phyloP scores from a whole-genome alignment of 1,140 invertebrate genomes.

The Neomicropteryx cornuta region DNA sequence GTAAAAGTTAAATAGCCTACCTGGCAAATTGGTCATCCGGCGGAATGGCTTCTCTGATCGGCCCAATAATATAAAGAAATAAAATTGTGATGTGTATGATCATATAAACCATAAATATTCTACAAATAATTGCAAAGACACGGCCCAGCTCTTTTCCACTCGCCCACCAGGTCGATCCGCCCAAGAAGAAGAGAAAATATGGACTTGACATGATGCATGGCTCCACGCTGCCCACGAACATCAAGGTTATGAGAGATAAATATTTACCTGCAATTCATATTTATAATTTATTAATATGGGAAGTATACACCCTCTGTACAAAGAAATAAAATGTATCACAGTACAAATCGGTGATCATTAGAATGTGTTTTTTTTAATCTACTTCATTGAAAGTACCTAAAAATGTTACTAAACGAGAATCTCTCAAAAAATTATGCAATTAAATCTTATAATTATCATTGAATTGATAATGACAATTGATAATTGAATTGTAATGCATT shows the following conservation, averaged over 20 bases:
- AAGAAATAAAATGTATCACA: too few species aligned
- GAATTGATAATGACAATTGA: too few species aligned
- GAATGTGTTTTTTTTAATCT: too few species aligned
- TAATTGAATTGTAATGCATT: too few species aligned
- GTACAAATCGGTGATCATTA: too few species aligned
- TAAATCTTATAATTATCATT: too few species aligned
- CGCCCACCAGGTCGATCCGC: constrained; percentile 79
- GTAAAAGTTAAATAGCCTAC: constrained; percentile 37
- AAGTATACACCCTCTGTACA: background rate
- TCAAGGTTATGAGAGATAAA: constrained; percentile 56
- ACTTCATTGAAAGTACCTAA: too few species aligned
- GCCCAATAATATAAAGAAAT: constrained; percentile 81
- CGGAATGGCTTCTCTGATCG: constrained; percentile 61
- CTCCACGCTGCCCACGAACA: constrained; percentile 63
- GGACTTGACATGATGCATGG: constrained; percentile 70
- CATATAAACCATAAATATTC: constrained; percentile 61
- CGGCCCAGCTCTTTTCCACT: constrained; percentile 61
- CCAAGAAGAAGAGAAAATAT: constrained; percentile 81
- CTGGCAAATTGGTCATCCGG: constrained; percentile 56
- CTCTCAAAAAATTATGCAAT: too few species aligned
- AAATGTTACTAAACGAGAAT: too few species aligned
- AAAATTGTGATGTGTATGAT: constrained; percentile 63
- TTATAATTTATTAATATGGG: too few species aligned
- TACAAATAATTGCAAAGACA: constrained; percentile 62
- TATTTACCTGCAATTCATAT: constrained; percentile 60